Base-by-base conservation (phyloP, 35 echinoderm and acorn worm species). In the Lytechinus pictus region DNA sequence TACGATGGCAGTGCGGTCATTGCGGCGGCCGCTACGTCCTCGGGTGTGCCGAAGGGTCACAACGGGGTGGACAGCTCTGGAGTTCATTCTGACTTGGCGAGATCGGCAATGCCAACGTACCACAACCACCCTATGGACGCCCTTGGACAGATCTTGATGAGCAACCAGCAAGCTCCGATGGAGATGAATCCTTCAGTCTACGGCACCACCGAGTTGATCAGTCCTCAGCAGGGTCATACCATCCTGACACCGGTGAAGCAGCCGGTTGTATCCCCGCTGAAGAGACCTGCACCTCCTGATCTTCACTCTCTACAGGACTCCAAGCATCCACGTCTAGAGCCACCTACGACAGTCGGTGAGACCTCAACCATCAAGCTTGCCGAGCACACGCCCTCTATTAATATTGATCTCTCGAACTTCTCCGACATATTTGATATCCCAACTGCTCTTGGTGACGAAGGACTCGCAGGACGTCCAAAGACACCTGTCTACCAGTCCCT, bases 391-490 rank as follows among this genome's bases (percentile, higher is more conserved):
- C 90, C 97, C 10, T 95, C 95, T 10, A 99, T 99, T 54, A 99
- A 99, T 72, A 94, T 99, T 71, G 98, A 99, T 94, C 87, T 99
- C 27, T 95, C 98, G 12, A 95, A 89, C 92, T 99, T 99, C 57
- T 96, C 98, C 0, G 98, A 99, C 87, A 99, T 99, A 60, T 99
- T 99, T 57, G 98, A 99, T 90, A 96, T 99, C 57, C 94, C 96
- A 28, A 95, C 95, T 19, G 95, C 91, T 2, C 57, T 97, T 12
- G 97, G 96, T 1, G 95, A 99, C 8, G 98, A 99, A 28, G 97
- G 98, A 24, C 95, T 97, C 24, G 98, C 98, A 55, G 98, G 98
- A 52, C 86, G 98, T 27, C 98, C 98, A 53, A 99, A 99, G 87
- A 93, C 97, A n/a, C 97, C 97, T 24, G 97, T 97, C 11, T 97